phyloP scores from a whole-genome alignment of 2,113 vertebrate species.

The Charina bottae region DNA sequence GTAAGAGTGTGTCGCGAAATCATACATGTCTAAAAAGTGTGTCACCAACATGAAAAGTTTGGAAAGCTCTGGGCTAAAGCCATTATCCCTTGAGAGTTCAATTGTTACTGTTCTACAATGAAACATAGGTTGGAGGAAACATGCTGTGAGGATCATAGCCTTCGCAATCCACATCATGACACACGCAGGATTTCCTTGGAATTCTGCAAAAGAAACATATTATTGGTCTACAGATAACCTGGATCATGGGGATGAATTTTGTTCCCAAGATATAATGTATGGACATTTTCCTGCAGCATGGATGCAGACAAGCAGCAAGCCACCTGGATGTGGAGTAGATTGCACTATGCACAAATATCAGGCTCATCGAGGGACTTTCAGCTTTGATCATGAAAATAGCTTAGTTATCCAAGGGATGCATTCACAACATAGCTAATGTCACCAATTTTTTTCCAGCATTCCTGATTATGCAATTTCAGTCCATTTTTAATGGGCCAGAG shows the following conservation, averaged over 20 bases:
- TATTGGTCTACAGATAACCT: too few species aligned
- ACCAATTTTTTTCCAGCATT: neutral
- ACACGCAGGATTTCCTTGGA: neutral
- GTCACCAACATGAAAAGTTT: too few species aligned
- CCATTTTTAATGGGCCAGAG: neutral
- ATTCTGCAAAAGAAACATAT: too few species aligned
- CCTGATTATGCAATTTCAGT: neutral
- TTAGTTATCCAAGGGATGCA: neutral
- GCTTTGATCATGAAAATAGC: neutral
- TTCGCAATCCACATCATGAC: too few species aligned
- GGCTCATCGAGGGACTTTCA: neutral
- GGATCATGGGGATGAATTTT: neutral
- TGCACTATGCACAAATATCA: neutral
- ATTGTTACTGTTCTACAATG: neutral
- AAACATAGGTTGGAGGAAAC: neutral
- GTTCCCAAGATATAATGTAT: neutral
- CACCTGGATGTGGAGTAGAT: neutral
- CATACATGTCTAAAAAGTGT: too few species aligned
- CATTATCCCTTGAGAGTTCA: neutral
- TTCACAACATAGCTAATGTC: neutral
- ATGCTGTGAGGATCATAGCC: neutral
- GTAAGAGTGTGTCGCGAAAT: too few species aligned
- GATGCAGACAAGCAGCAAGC: neutral
- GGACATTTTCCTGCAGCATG: neutral
- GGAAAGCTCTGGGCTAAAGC: too few species aligned